Evolutionary conservation across 2,113 vertebrate species (phyloP), one percentile per base, ranked within the genome.

Genomic region (Peromyscus californicus): DNA sequence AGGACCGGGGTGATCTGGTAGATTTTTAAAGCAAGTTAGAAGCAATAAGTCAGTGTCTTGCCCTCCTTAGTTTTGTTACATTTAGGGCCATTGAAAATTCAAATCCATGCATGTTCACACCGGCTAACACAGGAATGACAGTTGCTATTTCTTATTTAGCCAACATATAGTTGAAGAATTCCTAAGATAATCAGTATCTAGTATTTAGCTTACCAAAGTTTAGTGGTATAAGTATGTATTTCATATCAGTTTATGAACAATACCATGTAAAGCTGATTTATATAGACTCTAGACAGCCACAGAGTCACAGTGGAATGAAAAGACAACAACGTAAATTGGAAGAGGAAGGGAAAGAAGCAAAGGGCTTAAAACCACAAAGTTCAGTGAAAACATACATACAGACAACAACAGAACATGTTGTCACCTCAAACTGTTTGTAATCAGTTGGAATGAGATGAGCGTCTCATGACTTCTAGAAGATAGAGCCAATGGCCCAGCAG

Each of bases 141-240:
- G 12, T 80, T 19, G 59, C 65, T 95, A 5, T 89, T 85, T 93
- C 36, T 39, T 90, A 67, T 65, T 51, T 91, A 69, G 1, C 3
- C 24, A 72, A 17, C 2, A 79, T 33, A 26, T 90, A 75, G 48
- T 65, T 26, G 93, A 17, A 84, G 48, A 88, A 78, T 92, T 48
- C 15, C 11, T 54, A 1, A 89, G 31, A 21, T 78, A 74, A 65
- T 42, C 39, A 42, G 16, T 5, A 78, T 82, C 5, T 69, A 36
- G 16, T 89, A 69, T 67, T 93, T 83, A 89, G 12, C 22, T 92
- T 96, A 72, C 5, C 31, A 65, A 96, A 96, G 7, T 82, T 57
- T 70, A 42, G 15, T 48, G 39, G 1, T 33, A 48, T 65, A 90
- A 74, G 67, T 88, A 91, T 31, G 61, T 63, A 67, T 22, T 78